phyloP scores from a whole-genome alignment of 2,113 vertebrate species.

The Entelurus aequoreus region DNA sequence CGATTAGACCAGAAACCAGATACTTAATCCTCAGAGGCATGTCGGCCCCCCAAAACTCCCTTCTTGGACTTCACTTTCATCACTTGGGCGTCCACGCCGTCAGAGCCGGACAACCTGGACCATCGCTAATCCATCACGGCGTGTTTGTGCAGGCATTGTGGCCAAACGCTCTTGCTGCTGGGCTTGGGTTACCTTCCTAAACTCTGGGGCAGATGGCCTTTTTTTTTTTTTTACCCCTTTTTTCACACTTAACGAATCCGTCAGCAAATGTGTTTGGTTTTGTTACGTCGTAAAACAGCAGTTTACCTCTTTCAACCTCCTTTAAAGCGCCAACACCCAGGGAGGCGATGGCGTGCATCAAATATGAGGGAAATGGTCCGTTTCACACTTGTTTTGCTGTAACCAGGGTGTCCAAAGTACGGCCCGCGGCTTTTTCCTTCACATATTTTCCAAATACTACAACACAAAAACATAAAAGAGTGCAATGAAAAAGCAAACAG shows the following conservation, averaged over 20 bases:
- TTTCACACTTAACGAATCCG: slow-evolving; percentile 63
- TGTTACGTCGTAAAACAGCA: slow-evolving; percentile 55
- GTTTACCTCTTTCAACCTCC: slow-evolving; percentile 37
- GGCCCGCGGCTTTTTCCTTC: too few relatives aligned
- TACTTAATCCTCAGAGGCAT: slow-evolving; percentile 60
- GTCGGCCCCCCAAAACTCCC: slow-evolving; percentile 44
- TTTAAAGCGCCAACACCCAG: background rate
- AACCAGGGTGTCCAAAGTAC: too few relatives aligned
- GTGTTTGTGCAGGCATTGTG: slow-evolving; percentile 64
- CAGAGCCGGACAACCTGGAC: slow-evolving; percentile 52
- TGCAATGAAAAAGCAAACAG: too few relatives aligned
- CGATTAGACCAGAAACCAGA: slow-evolving; percentile 64
- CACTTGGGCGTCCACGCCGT: slow-evolving; percentile 43
- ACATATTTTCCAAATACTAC: too few relatives aligned
- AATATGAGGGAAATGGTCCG: too few relatives aligned
- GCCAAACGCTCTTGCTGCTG: slow-evolving; percentile 63
- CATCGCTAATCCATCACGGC: slow-evolving; percentile 67
- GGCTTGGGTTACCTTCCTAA: slow-evolving; percentile 52
- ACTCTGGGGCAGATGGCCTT: slow-evolving; percentile 42
- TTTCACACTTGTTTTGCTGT: too few relatives aligned
- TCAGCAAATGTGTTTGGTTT: slow-evolving; percentile 62
- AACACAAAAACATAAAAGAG: too few relatives aligned
- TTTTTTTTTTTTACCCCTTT: slow-evolving; percentile 35
- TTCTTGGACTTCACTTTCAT: slow-evolving; percentile 59
- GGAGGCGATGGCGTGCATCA: too few relatives aligned